phyloP scores from a whole-genome alignment of 2,888 invertebrate genomes.

The Cataglyphis rosenhaueri region DNA sequence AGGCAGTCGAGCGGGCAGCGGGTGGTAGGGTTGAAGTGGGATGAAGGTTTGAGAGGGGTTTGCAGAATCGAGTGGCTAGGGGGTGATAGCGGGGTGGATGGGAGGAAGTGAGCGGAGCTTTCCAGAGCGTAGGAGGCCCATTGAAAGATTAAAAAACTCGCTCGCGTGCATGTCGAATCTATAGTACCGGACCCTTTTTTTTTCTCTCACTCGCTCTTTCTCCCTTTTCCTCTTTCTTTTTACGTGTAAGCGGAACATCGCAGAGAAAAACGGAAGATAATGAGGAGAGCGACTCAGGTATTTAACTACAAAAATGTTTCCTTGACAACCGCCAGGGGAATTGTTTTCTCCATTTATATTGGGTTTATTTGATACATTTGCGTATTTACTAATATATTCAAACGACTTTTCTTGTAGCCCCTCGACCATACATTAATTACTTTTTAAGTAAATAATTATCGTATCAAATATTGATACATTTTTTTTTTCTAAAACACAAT shows the following conservation, averaged over 20 bases:
- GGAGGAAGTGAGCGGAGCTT: conserved; percentile 55
- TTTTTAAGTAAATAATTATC: background rate
- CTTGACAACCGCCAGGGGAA: conserved; percentile 58
- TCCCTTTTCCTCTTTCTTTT: conserved; percentile 27
- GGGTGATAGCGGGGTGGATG: conserved; percentile 40
- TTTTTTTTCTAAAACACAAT: background rate
- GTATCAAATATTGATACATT: background rate
- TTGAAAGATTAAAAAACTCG: conserved; percentile 80
- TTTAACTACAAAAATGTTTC: conserved; percentile 75
- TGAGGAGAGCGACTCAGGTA: conserved; percentile 57
- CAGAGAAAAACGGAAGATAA: conserved; percentile 58
- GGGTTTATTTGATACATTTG: background rate
- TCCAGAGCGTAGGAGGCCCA: conserved; percentile 74
- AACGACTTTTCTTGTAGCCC: background rate
- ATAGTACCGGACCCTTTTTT: conserved; percentile 63
- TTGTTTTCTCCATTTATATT: conserved; percentile 36
- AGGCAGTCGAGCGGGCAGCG: conserved; percentile 65
- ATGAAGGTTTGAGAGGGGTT: conserved; percentile 73
- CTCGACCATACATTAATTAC: background rate
- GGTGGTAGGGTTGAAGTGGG: conserved; percentile 70
- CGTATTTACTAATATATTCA: background rate
- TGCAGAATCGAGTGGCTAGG: conserved; percentile 63
- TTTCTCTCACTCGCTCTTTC: conserved; percentile 17
- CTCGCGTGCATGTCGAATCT: conserved; percentile 74
- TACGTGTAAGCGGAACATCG: conserved; percentile 69